These are phyloP conservation scores for Nothocercus nigrocapillus DNA, from an alignment of 2,113 vertebrate genomes.

Conservation along the genomic window DNA sequence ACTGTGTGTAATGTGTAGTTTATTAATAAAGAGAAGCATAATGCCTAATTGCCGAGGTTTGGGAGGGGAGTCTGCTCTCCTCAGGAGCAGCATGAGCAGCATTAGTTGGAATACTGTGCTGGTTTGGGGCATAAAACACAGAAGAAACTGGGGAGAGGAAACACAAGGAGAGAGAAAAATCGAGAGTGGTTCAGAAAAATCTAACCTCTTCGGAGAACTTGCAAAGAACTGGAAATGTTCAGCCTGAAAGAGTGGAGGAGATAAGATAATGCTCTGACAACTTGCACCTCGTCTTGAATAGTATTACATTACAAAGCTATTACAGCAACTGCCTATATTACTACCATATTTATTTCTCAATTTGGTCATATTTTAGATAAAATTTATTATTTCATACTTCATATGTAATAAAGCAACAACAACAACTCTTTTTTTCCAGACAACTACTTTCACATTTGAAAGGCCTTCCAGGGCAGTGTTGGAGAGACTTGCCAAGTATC, in stretches of 20 bases:
- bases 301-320: background rate
- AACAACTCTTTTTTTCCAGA: background rate
- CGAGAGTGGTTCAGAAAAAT: background rate
- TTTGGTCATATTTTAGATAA: background rate
- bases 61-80: background rate
- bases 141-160: background rate
- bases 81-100: background rate
- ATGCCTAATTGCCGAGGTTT: background rate
- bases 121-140: background rate
- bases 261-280: constrained; percentile 9
- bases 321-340: background rate
- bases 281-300: background rate
- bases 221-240: background rate
- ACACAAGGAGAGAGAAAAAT: background rate
- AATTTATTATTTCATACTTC: background rate
- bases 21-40: background rate
- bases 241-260: background rate
- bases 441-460: background rate
- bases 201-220: background rate
- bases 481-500: background rate
- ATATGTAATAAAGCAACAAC: background rate
- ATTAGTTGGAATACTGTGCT: background rate
- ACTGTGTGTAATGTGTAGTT: background rate
- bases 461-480: background rate
- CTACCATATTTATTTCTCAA: background rate